Evolutionary conservation across 1,140 invertebrate genomes (phyloP), one percentile per base, ranked within the genome.

Genomic region (Episyrphus balteatus): DNA sequence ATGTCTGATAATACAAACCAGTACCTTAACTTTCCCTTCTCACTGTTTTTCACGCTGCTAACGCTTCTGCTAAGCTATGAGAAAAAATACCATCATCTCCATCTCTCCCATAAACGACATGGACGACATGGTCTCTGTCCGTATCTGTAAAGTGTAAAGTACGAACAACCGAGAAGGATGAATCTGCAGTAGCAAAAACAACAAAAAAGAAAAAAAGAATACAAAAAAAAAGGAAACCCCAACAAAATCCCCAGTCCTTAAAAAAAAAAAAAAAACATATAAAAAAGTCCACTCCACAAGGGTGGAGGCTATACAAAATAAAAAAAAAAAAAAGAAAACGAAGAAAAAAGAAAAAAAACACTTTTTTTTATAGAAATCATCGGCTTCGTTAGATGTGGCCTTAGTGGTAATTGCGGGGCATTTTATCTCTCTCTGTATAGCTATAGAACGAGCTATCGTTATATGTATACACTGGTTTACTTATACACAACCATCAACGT

Each of bases 361-460:
- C 3, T 8, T 26, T 26, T 63, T 62, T 61, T 61, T 61, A 62
- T 63, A 62, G 61, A 58, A 63, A 63, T 63, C 61, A 59, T 61
- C 61, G 61, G 61, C 58, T 60, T 64, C 61, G 61, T 64, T 64
- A 64, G 61, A 63, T 63, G 61, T 63, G 61, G 61, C 61, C 61
- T 61, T 53, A 60, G 61, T 59, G 59, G 61, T 64, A 64, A 64
- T 64, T 64, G 61, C 61, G 61, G 61, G 61, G 61, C 61, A 63
- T 63, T 63, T 63, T 59, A 37, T 49, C 59, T 63, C 21, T 8
- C 21, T 26, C 48, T 59, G 44, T 41, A 33, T 46, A 17, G 41
- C 44, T 44, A 51, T 40, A 46, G 21, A 31, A n/a, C 47, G 54
- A 44, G 54, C 54, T 42, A 44, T 52, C 3, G 21, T 33, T 33